Evolutionary conservation across 1,140 invertebrate genomes (phyloP), one percentile per base, ranked within the genome.

Genomic region (Drosophila mayri): DNA sequence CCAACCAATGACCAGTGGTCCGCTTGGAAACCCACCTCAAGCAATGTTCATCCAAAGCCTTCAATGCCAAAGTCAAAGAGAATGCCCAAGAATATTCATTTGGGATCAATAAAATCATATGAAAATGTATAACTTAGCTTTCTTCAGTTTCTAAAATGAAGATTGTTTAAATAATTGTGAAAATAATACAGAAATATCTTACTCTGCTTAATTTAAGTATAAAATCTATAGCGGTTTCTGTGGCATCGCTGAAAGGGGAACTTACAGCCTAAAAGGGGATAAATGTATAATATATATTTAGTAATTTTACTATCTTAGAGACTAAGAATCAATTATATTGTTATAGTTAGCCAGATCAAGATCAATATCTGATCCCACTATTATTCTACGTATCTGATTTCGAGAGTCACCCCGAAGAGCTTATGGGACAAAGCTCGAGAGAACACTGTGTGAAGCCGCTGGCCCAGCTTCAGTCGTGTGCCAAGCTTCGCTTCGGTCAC

Each of bases 51-150:
- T 74, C 64, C 80, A 80, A 88, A 80, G 70, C 66, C 59, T 64
- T 61, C 73, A 44, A 90, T 73, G 64, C 85, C 85, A 90, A 90
- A 90, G 81, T 67, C 41, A 50, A 47, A 60, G n/a, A 74, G 40
- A 43, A 62, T 41, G 44, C 50, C 22, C n/a, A 65, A 37, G 9
- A 25, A 18, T 10, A n/a, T 40, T 44, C 37, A 50, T 60, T 38
- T 41, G 16, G 55, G 49, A 43, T 35, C 8, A 64, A 64, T 61
- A 61, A 60, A 64, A 38, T 38, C 20, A 22, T 22, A 37, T 54
- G 20, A 22, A 54, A 30, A 54, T 16, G 8, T 20, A 14, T 4
- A 14, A 0, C n/a, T 18, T 50, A 32, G 28, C 8, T 5, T 35
- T 54, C 7, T 37, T 16, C 3, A 20, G 1, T 11, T 30, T 30